phyloP scores from a whole-genome alignment of 2,113 vertebrate genomes.

The Thryonomys swinderianus region DNA sequence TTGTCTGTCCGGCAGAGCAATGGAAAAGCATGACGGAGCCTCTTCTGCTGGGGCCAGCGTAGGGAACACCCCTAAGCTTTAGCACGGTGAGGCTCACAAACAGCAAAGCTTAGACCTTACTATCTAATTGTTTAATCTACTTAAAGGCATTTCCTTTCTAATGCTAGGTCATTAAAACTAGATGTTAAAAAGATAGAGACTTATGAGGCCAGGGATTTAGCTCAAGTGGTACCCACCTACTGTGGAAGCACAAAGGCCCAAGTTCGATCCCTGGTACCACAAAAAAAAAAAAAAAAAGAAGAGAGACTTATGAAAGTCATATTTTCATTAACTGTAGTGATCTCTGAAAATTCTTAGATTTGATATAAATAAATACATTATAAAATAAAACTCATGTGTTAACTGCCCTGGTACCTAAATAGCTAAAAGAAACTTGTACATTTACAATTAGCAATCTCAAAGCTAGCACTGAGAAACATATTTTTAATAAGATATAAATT shows the following conservation, averaged over 20 bases:
- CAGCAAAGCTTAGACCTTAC: background rate
- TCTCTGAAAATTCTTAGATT: constrained; percentile 17
- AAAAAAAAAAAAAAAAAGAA: no score
- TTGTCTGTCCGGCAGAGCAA: background rate
- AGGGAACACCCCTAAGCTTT: background rate
- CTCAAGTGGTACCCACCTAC: no score
- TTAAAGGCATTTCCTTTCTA: background rate
- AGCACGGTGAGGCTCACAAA: background rate
- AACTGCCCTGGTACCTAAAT: background rate
- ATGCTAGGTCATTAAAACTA: background rate
- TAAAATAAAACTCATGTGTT: constrained; percentile 30
- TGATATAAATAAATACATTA: background rate
- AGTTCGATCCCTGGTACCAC: no score
- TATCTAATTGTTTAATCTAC: background rate
- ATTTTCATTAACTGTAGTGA: background rate
- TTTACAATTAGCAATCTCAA: background rate
- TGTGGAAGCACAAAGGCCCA: no score
- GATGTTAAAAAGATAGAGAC: background rate
- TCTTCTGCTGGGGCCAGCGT: background rate
- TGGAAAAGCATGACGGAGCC: background rate
- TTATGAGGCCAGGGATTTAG: no score
- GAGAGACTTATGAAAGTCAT: background rate
- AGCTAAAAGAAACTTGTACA: background rate
- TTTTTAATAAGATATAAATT: background rate
- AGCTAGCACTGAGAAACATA: background rate